A percentile compares a stretch with the other conserved stretches of the same genome.
Conservation (phyloP, 2,888 invertebrate species). For the Athalia rosae region DNA sequence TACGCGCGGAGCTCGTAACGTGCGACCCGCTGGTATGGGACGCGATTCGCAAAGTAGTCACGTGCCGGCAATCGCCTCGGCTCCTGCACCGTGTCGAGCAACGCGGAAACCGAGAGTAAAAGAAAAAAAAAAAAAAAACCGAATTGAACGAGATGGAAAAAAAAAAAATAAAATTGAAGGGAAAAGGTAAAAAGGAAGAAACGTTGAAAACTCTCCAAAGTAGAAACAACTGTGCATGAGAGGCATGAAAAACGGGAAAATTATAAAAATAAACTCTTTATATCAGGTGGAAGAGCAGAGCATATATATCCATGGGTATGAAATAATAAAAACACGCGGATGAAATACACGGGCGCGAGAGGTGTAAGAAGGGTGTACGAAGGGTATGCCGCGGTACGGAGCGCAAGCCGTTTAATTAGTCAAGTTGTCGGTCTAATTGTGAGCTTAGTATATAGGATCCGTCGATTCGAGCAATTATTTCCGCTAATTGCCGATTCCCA, state of each 20-base stretch:
- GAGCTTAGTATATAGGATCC: not conserved
- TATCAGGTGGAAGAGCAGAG: too few relatives aligned
- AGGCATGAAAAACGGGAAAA: not conserved
- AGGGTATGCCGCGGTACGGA: not conserved
- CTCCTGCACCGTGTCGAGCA: not conserved
- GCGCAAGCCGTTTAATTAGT: constrained; percentile 21
- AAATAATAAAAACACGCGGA: too few relatives aligned
- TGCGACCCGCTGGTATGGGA: not conserved
- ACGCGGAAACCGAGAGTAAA: not conserved
- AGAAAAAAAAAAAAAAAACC: not conserved
- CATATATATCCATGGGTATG: too few relatives aligned
- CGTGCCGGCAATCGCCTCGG: constrained; percentile 28
- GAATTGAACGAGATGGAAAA: not conserved
- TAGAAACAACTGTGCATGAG: not conserved
- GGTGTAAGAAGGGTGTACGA: not conserved
- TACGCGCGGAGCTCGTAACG: constrained; percentile 6
- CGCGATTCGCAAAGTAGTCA: constrained; percentile 29
- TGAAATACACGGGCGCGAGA: constrained; percentile 2
- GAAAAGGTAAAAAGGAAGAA: not conserved
- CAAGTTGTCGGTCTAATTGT: constrained; percentile 4
- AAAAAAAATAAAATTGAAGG: not conserved
- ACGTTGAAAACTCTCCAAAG: not conserved
- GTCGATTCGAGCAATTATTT: constrained; percentile 36
- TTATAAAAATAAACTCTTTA: too few relatives aligned
- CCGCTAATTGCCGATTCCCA: constrained; percentile 29